Base-by-base conservation (phyloP, 2,797 vertebrate species). In the Sardinella longiceps region DNA sequence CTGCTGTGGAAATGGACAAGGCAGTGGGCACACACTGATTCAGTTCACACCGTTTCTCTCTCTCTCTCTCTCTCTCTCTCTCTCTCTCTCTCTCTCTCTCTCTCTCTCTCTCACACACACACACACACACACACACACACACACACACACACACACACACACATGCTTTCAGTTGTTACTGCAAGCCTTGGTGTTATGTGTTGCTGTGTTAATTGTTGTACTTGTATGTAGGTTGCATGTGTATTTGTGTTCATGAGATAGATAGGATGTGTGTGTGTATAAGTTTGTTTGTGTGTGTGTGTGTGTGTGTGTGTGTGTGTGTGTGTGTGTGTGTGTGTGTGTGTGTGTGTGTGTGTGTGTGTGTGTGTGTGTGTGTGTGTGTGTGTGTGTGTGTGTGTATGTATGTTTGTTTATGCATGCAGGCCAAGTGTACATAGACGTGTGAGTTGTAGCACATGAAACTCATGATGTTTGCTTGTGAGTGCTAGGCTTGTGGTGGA, bases 21-120 rank as follows among this genome's bases (percentile, higher is more conserved):
- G 94, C 94, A 91, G 92, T 92, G 28, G 33, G 63, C 28, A 33
- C 12, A 33, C 11, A 70, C 63, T 70, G 63, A 28, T 14, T 33
- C 30, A 70, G 63, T 15, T 70, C 30, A 11, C 3, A 15, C 56
- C 28, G 20, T 28, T 20, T 25, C 58, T 60, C n/a, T 60, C n/a
- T 25, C n/a, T 60, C 58, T 10, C 1, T 11, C 50, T 53, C 15
- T 53, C 50, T 20, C 50, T 53, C n/a, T 60, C 28, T 33, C 63
- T 70, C 28, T 28, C 58, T 28, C 58, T 63, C 25, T 63, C 58
- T 63, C 2, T 63, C 25, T 12, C 11, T 30, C 25, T 30, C 25
- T 63, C 25, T 30, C 25, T 6, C 53, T 56, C 53, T 23, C 18
- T 56, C 18, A 50, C 43, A 43, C 43, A 43, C 43, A 43, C n/a